Percentiles rank a stretch among this genome's conserved stretches.
Evolutionary conservation across 1,140 invertebrate species (phyloP).

Genomic region (Eriosoma lanigerum): DNA sequence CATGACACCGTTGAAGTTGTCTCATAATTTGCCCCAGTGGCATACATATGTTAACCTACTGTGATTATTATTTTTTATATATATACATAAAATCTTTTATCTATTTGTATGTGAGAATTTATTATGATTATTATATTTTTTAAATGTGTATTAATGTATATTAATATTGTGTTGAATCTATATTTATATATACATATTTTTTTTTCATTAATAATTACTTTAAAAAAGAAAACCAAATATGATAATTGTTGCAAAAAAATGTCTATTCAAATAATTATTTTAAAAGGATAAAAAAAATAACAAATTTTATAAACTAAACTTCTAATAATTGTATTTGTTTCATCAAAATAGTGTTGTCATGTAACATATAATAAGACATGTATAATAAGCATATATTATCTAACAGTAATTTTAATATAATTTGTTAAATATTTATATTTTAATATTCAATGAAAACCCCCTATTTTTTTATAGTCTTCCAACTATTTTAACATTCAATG

Average conservation of each 20-base stretch:
- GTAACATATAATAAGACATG: no score
- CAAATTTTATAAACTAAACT: neutral
- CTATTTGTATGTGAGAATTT: slow-evolving; percentile 26
- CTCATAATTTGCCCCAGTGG: slow-evolving; percentile 11
- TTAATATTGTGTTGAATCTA: slow-evolving; percentile 26
- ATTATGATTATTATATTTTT: slow-evolving; percentile 25
- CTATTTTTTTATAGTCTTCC: slow-evolving; percentile 27
- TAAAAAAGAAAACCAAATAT: neutral
- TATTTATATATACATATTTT: neutral
- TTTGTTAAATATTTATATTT: neutral
- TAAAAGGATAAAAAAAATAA: neutral
- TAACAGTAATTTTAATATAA: neutral
- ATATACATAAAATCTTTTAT: slow-evolving; percentile 26
- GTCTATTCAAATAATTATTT: neutral
- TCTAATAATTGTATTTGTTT: neutral
- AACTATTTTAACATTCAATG: neutral
- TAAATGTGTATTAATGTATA: slow-evolving; percentile 28
- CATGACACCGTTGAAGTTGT: neutral
- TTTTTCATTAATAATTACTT: slow-evolving; percentile 14
- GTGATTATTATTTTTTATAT: slow-evolving; percentile 42
- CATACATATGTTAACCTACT: slow-evolving; percentile 31
- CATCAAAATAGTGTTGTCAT: neutral
- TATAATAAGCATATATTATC: neutral
- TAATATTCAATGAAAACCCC: neutral
- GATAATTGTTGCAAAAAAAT: neutral